phyloP scores from a whole-genome alignment of 1,140 invertebrate species.

The Akabosia matsudoensis region DNA sequence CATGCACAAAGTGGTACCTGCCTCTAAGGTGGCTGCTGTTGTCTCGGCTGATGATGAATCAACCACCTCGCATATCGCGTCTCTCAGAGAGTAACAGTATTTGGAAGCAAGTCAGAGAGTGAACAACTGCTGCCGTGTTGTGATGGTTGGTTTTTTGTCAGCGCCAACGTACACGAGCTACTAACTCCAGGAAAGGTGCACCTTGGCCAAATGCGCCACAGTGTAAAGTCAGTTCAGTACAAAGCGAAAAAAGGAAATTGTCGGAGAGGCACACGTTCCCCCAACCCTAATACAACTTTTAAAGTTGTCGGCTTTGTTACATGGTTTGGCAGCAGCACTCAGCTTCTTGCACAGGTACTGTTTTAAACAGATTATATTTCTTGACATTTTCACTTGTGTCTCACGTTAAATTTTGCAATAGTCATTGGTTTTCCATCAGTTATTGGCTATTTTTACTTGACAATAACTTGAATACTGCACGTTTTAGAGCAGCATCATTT shows the following conservation, averaged over 20 bases:
- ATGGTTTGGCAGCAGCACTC: no score
- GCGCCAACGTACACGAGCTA: neutral
- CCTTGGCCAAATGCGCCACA: no score
- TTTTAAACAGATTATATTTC: no score
- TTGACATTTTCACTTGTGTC: no score
- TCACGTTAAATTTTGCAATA: no score
- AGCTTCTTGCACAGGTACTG: no score
- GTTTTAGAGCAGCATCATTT: no score
- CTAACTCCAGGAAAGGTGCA: slow-evolving; percentile 6
- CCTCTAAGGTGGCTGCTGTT: neutral
- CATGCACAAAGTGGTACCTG: neutral
- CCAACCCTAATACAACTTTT: no score
- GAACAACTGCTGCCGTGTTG: slow-evolving; percentile 8
- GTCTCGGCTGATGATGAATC: neutral
- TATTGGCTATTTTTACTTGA: no score
- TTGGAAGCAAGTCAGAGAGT: slow-evolving; percentile 6
- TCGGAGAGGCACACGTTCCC: neutral
- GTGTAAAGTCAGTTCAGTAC: neutral
- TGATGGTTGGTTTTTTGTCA: neutral
- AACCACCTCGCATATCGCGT: neutral
- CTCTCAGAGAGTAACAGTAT: neutral
- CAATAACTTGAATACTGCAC: no score
- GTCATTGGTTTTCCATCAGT: no score
- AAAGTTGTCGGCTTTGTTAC: no score
- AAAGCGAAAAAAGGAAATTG: neutral